A percentile compares a stretch with the other conserved stretches of the same genome.
Conservation (phyloP, 2,113 vertebrate species). For the Willisornis vidua region DNA sequence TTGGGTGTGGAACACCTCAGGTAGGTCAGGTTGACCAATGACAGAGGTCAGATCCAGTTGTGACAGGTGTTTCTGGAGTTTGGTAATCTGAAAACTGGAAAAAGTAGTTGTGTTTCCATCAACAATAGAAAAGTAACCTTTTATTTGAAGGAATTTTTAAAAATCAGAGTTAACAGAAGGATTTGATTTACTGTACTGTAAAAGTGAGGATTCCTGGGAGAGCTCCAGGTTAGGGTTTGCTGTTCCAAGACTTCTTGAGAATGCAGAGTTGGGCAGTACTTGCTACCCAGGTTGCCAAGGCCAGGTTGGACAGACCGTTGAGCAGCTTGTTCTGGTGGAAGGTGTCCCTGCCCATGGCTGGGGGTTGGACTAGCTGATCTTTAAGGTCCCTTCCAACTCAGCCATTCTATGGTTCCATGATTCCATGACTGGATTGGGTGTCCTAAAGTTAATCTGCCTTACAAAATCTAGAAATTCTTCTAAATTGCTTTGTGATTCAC, state of each 20-base stretch:
- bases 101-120: background rate
- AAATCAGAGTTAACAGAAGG: background rate
- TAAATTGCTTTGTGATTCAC: background rate
- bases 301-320: no score
- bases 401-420: background rate
- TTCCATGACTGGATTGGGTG: background rate
- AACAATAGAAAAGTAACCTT: background rate
- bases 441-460: background rate
- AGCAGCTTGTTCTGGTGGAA: no score
- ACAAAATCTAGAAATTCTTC: background rate
- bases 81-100: background rate
- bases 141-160: background rate
- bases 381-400: background rate
- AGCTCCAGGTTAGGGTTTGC: no score
- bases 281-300: no score
- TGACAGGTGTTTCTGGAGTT: background rate
- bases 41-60: background rate
- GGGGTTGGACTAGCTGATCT: background rate
- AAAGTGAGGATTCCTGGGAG: no score
- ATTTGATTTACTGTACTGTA: background rate
- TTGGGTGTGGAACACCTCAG: background rate
- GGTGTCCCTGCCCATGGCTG: no score
- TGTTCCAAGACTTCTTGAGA: no score
- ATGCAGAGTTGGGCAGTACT: no score
- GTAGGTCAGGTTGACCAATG: background rate